These are phyloP conservation scores for Aleiodes alternator DNA, from an alignment of 2,888 invertebrate species.

Conservation along the genomic window DNA sequence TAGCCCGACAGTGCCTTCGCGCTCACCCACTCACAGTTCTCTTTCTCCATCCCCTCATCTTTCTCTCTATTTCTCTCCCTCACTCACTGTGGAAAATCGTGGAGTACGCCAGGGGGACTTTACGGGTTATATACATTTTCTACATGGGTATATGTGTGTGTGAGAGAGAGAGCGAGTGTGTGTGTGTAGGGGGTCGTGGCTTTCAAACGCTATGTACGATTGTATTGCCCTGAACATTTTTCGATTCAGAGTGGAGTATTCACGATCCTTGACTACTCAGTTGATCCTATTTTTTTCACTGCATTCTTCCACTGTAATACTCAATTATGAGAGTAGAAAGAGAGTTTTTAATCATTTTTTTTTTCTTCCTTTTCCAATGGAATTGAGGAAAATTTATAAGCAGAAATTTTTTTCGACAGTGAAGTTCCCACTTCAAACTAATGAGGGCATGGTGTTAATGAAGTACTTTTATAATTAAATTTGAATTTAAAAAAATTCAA, in stretches of 20 bases:
- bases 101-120: constrained; percentile 57
- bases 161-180: constrained; percentile 20
- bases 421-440: no score
- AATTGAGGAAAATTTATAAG: constrained; percentile 4
- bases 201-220: constrained; percentile 40
- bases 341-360: constrained; percentile 3
- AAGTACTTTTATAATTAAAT: no score
- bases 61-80: constrained; percentile 48
- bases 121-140: constrained; percentile 36
- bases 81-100: constrained; percentile 62
- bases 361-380: background rate
- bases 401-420: background rate
- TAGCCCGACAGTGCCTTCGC: constrained; percentile 64
- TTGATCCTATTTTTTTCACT: constrained; percentile 12
- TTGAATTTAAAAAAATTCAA: no score
- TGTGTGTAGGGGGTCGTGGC: constrained; percentile 20
- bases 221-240: constrained; percentile 38
- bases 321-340: background rate
- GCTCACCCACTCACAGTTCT: constrained; percentile 49
- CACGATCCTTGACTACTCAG: background rate
- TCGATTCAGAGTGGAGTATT: background rate
- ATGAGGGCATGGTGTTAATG: no score
- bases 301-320: background rate
- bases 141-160: no score
- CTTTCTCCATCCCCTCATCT: constrained; percentile 42